Conservation (phyloP, 1,140 invertebrate species). For the Megalopta genalis region DNA sequence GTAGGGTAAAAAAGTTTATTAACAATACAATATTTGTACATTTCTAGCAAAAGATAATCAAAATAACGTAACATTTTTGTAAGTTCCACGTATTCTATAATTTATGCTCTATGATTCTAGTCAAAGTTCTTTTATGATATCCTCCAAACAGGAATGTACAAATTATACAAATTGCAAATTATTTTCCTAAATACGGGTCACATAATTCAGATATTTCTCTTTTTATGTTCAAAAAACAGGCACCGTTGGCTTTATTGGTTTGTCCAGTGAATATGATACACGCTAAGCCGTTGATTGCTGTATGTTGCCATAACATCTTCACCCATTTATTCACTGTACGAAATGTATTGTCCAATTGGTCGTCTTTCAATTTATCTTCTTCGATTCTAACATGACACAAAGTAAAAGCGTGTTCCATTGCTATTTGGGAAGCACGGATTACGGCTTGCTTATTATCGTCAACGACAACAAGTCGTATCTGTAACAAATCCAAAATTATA, state of each 20-base stretch:
- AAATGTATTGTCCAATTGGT: slow-evolving; percentile 77
- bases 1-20: slow-evolving; percentile 24
- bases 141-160: not conserved
- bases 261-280: slow-evolving; percentile 83
- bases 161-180: not conserved
- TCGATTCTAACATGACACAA: slow-evolving; percentile 82
- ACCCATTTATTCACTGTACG: slow-evolving; percentile 83
- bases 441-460: slow-evolving; percentile 79
- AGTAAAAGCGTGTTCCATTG: slow-evolving; percentile 80
- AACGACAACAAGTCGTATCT: slow-evolving; percentile 73
- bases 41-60: slow-evolving; percentile 18
- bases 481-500: slow-evolving; percentile 25
- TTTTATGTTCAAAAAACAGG: slow-evolving; percentile 80
- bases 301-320: slow-evolving; percentile 81
- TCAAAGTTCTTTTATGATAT: slow-evolving; percentile 9
- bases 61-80: slow-evolving; percentile 5
- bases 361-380: slow-evolving; percentile 72
- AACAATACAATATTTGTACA: slow-evolving; percentile 34
- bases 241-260: slow-evolving; percentile 75
- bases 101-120: slow-evolving; percentile 10
- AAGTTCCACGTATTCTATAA: not conserved
- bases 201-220: slow-evolving; percentile 44
- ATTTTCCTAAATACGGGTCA: slow-evolving; percentile 22
- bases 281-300: slow-evolving; percentile 80
- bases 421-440: slow-evolving; percentile 79